Evolutionary conservation across 2,797 vertebrate genomes (phyloP).

Genomic region (Neosilurus mollespiculum): DNA sequence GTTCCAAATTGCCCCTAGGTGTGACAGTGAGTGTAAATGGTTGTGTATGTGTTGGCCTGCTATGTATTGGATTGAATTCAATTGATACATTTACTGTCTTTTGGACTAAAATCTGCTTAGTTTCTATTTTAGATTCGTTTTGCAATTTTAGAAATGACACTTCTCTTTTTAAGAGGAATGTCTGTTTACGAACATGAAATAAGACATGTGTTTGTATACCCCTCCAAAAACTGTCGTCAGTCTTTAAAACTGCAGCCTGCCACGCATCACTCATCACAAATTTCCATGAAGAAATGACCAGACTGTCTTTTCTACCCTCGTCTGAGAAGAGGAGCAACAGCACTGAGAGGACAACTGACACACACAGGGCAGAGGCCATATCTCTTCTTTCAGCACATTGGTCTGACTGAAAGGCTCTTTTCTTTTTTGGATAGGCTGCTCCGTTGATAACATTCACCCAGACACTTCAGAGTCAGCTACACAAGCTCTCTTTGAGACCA

Average conservation of each 20-base stretch:
- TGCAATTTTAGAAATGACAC: background rate
- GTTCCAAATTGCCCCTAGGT: too few species aligned
- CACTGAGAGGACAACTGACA: slow-evolving; percentile 8
- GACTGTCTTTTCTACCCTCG: slow-evolving; percentile 19
- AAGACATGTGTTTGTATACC: background rate
- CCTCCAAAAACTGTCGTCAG: background rate
- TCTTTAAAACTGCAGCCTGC: background rate
- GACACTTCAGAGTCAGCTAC: slow-evolving; percentile 46
- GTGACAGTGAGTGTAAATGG: too few species aligned
- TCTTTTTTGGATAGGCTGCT: slow-evolving; percentile 45
- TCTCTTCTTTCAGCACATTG: slow-evolving; percentile 46
- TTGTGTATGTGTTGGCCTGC: too few species aligned
- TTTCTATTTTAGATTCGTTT: background rate
- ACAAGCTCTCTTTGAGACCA: slow-evolving; percentile 54
- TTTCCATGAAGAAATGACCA: slow-evolving; percentile 14
- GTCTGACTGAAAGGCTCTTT: slow-evolving; percentile 49
- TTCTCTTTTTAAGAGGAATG: background rate
- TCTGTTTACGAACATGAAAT: background rate
- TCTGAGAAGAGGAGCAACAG: slow-evolving; percentile 21
- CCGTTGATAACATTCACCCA: slow-evolving; percentile 51
- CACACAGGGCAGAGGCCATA: slow-evolving; percentile 20
- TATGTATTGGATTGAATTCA: background rate
- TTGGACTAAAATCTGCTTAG: background rate
- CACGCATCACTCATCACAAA: slow-evolving; percentile 18
- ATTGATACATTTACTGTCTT: background rate